phyloP scores from a whole-genome alignment of 2,888 invertebrate species.

The Lomographa bimaculata region DNA sequence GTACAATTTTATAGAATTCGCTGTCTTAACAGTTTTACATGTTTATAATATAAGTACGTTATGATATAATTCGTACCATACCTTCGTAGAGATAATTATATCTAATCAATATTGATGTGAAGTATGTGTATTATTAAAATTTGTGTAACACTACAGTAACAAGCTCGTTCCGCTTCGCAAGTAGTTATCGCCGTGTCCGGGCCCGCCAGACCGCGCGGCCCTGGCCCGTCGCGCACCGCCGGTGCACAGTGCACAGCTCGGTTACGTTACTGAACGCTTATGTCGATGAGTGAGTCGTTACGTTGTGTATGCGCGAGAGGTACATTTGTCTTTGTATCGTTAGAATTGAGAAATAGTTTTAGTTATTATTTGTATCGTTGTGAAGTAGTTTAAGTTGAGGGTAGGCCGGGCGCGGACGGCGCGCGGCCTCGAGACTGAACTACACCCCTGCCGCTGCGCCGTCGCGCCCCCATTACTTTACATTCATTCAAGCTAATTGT shows the following conservation, averaged over 20 bases:
- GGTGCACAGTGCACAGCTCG: conserved; percentile 6
- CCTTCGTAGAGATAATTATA: conserved; percentile 33
- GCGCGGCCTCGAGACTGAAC: conserved; percentile 77
- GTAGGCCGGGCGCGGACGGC: conserved; percentile 60
- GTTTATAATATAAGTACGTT: conserved; percentile 34
- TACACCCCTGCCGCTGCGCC: conserved; percentile 72
- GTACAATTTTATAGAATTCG: conserved; percentile 37
- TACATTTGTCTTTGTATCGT: conserved; percentile 69
- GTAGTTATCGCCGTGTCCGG: conserved; percentile 36
- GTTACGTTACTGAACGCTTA: conserved; percentile 11
- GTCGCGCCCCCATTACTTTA: conserved; percentile 58
- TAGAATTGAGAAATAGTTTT: conserved; percentile 78
- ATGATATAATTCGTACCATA: conserved; percentile 32
- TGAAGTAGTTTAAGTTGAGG: conserved; percentile 77
- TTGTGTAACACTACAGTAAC: conserved; percentile 24
- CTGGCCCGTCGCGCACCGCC: no score
- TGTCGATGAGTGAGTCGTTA: conserved; percentile 50
- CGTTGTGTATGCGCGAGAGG: conserved; percentile 61
- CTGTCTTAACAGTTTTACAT: conserved; percentile 34
- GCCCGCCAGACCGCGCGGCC: conserved; percentile 55
- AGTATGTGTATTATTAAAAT: conserved; percentile 30
- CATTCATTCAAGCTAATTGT: conserved; percentile 69
- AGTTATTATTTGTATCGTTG: conserved; percentile 80
- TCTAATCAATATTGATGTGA: conserved; percentile 35
- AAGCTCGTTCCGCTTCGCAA: conserved; percentile 11